phyloP scores from a whole-genome alignment of 2,797 vertebrate species.

The Fistularia commersonii region DNA sequence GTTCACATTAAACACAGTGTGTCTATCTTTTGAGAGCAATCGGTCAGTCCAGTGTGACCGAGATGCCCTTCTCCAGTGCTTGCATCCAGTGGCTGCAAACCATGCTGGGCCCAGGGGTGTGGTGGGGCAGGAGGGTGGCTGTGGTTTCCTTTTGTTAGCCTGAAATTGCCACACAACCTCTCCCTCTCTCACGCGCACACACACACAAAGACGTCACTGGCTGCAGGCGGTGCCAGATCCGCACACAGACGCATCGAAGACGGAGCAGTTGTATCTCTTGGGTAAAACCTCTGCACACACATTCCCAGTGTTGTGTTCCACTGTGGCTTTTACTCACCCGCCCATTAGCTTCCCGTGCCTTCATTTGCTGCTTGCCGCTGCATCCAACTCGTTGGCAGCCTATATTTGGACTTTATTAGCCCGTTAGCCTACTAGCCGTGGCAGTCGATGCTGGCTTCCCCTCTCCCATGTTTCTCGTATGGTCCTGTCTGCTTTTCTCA shows the following conservation, averaged over 20 bases:
- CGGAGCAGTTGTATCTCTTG: slow-evolving; percentile 28
- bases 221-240: slow-evolving; percentile 30
- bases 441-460: slow-evolving; percentile 27
- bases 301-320: slow-evolving; percentile 53
- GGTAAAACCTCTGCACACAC: slow-evolving; percentile 14
- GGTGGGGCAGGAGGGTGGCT: slow-evolving; percentile 52
- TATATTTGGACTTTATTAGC: slow-evolving; percentile 75
- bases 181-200: slow-evolving; percentile 8
- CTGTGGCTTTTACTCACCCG: slow-evolving; percentile 72
- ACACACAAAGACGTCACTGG: slow-evolving; percentile 1
- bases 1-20: slow-evolving; percentile 20
- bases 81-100: slow-evolving; percentile 38
- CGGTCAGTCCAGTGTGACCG: slow-evolving; percentile 27
- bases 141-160: slow-evolving; percentile 63
- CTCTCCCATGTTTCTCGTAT: slow-evolving; percentile 18
- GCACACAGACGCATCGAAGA: slow-evolving; percentile 28
- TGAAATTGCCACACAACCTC: slow-evolving; percentile 47
- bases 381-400: slow-evolving; percentile 42
- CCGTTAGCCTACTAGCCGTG: slow-evolving; percentile 52
- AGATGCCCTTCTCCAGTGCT: slow-evolving; percentile 25
- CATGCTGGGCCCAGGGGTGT: slow-evolving; percentile 53
- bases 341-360: slow-evolving; percentile 62
- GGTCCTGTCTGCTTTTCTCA: slow-evolving; percentile 53
- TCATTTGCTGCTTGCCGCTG: slow-evolving; percentile 49
- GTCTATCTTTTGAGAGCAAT: slow-evolving; percentile 22